A percentile compares a stretch with the other conserved stretches of the same genome.
phyloP scores from a whole-genome alignment of 2,113 vertebrate genomes.

The Clupea harengus region DNA sequence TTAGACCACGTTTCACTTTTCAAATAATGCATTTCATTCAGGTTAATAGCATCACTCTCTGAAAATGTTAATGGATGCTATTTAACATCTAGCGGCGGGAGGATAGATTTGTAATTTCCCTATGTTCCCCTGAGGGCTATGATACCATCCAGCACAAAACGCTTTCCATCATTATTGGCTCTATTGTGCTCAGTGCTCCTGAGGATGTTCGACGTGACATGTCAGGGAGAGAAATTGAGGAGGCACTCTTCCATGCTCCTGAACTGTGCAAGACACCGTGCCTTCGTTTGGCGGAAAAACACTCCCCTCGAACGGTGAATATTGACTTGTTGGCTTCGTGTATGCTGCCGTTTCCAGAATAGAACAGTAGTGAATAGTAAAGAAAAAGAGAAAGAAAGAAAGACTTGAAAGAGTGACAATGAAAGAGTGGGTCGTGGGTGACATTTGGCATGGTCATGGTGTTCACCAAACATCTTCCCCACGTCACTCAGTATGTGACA shows the following conservation, averaged over 20 bases:
- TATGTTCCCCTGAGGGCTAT: neutral
- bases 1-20: neutral
- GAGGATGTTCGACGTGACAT: neutral
- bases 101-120: neutral
- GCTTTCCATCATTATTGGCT: neutral
- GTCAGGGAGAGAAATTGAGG: neutral
- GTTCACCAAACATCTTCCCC: neutral
- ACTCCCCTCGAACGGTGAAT: neutral
- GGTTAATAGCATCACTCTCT: neutral
- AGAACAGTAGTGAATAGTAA: conserved; percentile 13
- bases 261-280: neutral
- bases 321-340: neutral
- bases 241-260: neutral
- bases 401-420: neutral
- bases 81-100: neutral
- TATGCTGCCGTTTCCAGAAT: conserved; percentile 11
- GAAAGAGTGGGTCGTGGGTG: conserved; percentile 9
- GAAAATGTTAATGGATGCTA: neutral
- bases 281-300: neutral
- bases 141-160: neutral
- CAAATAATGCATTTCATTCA: neutral
- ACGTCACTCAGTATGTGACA: neutral
- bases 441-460: neutral
- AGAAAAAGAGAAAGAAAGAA: conserved; percentile 16
- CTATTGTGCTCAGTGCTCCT: neutral